Evolutionary conservation across 1,140 invertebrate genomes (phyloP).

Genomic region (Lerema accius): DNA sequence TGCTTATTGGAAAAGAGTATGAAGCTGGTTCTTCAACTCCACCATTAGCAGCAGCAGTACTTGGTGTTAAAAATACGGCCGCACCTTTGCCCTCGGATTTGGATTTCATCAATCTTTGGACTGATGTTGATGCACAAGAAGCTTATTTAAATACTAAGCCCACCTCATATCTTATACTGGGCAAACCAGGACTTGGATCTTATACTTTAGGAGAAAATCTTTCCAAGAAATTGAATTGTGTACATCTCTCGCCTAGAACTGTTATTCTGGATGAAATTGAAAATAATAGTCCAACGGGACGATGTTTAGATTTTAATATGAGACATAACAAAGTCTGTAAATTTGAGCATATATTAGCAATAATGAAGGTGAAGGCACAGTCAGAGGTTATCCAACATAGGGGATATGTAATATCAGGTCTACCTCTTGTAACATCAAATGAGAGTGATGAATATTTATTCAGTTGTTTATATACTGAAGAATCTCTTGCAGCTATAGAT

Average conservation of each 20-base stretch:
- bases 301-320: constrained; percentile 82
- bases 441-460: constrained; percentile 45
- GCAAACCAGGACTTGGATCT: constrained; percentile 83
- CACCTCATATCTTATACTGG: constrained; percentile 82
- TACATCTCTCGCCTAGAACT: constrained; percentile 83
- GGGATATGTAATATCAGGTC: constrained; percentile 84
- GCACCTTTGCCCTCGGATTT: constrained; percentile 50
- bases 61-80: constrained; percentile 65
- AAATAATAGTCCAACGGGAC: constrained; percentile 74
- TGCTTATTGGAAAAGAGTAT: constrained; percentile 36
- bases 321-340: constrained; percentile 75
- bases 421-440: constrained; percentile 82
- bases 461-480: constrained; percentile 72
- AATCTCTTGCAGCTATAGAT: constrained; percentile 68
- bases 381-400: constrained; percentile 80
- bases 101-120: constrained; percentile 55
- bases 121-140: constrained; percentile 77
- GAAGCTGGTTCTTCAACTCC: constrained; percentile 22
- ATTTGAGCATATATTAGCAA: constrained; percentile 72
- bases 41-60: constrained; percentile 55
- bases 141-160: constrained; percentile 79
- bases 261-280: constrained; percentile 82
- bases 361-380: constrained; percentile 79
- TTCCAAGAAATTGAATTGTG: constrained; percentile 81
- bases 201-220: constrained; percentile 80